Percentiles rank a stretch among this genome's conserved stretches.
Conservation (phyloP, 37 sponge, comb jelly and placozoan genomes). For the Aplysina aerophoba region DNA sequence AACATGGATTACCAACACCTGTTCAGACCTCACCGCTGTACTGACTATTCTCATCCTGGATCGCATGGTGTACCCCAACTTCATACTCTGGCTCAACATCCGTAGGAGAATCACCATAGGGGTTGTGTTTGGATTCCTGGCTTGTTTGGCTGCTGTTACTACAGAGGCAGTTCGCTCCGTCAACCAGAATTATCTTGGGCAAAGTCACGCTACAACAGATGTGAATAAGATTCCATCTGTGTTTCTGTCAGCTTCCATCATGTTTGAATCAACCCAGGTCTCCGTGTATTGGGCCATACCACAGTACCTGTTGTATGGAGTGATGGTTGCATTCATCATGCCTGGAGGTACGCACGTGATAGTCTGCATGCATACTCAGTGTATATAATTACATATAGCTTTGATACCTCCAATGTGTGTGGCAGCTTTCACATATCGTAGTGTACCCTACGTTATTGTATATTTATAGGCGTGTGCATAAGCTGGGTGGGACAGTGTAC, state of each 20-base stretch:
- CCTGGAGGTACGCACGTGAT: constrained; percentile 28
- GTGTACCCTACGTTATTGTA: too few relatives aligned
- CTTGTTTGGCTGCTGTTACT: not conserved
- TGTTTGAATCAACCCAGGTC: not conserved
- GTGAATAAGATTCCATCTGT: not conserved
- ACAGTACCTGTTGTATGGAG: constrained; percentile 13
- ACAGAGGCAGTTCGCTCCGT: not conserved
- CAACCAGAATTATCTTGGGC: not conserved
- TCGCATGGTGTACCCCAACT: not conserved
- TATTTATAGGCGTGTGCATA: too few relatives aligned
- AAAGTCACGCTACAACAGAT: too few relatives aligned
- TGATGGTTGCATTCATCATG: constrained; percentile 9
- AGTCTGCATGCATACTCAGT: not conserved
- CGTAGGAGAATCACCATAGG: constrained; percentile 5
- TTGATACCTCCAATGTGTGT: too few relatives aligned
- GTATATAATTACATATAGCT: too few relatives aligned
- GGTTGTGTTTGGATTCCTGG: constrained; percentile 2
- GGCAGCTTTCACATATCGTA: too few relatives aligned
- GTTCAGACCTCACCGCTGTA: constrained; percentile 2
- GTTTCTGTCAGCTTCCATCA: not conserved
- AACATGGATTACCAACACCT: not conserved
- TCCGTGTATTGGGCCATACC: not conserved
- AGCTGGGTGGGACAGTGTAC: too few relatives aligned
- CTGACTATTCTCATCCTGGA: not conserved
- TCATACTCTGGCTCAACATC: constrained; percentile 6